phyloP scores from a whole-genome alignment of 2,797 vertebrate genomes.

The Argyrosomus regius region DNA sequence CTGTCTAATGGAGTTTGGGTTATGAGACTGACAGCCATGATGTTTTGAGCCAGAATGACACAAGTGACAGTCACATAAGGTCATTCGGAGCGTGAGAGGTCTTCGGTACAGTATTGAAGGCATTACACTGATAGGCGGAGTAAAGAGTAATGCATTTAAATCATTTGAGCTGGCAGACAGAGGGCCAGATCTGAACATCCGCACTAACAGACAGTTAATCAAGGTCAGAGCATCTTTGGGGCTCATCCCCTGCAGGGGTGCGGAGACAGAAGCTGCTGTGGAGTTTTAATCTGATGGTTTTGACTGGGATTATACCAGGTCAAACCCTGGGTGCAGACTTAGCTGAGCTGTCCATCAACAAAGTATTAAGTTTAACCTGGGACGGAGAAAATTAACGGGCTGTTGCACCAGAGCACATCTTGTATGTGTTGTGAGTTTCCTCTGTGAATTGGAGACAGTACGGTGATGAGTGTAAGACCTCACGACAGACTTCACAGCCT shows the following conservation, averaged over 20 bases:
- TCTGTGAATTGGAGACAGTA: conserved; percentile 24
- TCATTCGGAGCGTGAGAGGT: conserved; percentile 33
- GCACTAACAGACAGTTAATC: conserved; percentile 80
- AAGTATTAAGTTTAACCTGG: conserved; percentile 70
- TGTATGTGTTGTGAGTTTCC: conserved; percentile 28
- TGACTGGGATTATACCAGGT: conserved; percentile 78
- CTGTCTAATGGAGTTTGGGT: conserved; percentile 11
- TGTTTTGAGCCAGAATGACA: conserved; percentile 60
- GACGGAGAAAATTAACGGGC: conserved; percentile 63
- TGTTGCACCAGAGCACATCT: conserved; percentile 32
- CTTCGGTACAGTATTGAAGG: conserved; percentile 28
- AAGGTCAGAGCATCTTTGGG: conserved; percentile 80
- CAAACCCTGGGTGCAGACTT: conserved; percentile 71
- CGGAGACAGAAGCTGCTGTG: conserved; percentile 64
- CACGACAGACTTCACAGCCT: conserved; percentile 8
- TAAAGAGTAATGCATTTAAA: conserved; percentile 70
- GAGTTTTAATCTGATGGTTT: conserved; percentile 77
- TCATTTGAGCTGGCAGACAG: conserved; percentile 61
- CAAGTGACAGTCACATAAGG: conserved; percentile 57
- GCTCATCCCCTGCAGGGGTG: conserved; percentile 68
- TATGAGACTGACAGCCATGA: conserved; percentile 38
- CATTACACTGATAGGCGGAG: conserved; percentile 46
- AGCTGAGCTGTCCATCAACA: conserved; percentile 68
- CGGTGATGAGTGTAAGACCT: conserved; percentile 20
- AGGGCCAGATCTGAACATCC: conserved; percentile 61